A percentile compares a stretch with the other conserved stretches of the same genome.
Evolutionary conservation across 2,797 vertebrate genomes (phyloP).

Genomic region (Fistularia commersonii): DNA sequence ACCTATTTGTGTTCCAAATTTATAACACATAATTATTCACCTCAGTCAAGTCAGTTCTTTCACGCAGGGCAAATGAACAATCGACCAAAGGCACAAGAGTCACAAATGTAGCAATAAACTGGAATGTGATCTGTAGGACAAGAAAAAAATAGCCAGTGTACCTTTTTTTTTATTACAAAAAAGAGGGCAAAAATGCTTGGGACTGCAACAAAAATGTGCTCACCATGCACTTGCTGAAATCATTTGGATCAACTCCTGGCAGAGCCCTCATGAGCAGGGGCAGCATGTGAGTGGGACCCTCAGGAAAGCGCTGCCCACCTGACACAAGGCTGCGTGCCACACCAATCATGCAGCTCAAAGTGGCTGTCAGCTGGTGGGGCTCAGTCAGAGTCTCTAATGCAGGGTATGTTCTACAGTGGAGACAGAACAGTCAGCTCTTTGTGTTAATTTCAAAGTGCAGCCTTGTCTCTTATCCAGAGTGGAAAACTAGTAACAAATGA

Average conservation of each 20-base stretch:
- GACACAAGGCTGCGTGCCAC: conserved; percentile 94
- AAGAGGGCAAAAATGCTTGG: neutral
- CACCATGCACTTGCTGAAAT: conserved; percentile 99
- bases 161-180: neutral
- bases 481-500: conserved; percentile 7
- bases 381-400: conserved; percentile 95
- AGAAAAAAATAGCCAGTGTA: neutral
- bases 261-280: conserved; percentile 95
- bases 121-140: conserved; percentile 91
- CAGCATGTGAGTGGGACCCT: conserved; percentile 96
- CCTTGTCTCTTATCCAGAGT: conserved; percentile 10
- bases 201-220: conserved; percentile 23
- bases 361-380: conserved; percentile 97
- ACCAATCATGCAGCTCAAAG: conserved; percentile 94
- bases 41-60: conserved; percentile 88
- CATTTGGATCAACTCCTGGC: conserved; percentile 96
- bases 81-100: conserved; percentile 99
- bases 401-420: conserved; percentile 85
- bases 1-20: neutral
- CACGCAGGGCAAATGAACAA: conserved; percentile 89
- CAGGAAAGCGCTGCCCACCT: conserved; percentile 86
- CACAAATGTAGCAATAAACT: conserved; percentile 98
- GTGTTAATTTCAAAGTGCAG: conserved; percentile 16
- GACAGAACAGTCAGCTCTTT: conserved; percentile 38
- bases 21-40: conserved; percentile 61